A percentile compares a stretch with the other conserved stretches of the same genome.
Conservation (phyloP, 2,888 invertebrate genomes). For the Thereva unica region DNA sequence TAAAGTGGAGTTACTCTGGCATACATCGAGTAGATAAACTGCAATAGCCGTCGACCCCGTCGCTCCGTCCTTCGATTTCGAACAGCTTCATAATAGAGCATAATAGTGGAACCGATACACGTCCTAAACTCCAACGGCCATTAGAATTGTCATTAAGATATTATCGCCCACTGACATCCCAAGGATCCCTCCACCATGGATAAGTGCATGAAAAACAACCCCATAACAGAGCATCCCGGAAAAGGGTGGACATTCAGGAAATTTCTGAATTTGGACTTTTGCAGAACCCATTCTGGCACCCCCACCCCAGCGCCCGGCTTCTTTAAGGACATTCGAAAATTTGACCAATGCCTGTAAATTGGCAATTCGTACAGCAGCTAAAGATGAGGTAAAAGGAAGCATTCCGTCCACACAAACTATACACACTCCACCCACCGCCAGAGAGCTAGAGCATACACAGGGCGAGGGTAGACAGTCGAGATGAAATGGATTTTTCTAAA, state of each 20-base stretch:
- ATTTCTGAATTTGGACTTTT: slow-evolving; percentile 28
- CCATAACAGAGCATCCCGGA: slow-evolving; percentile 13
- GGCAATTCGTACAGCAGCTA: neutral
- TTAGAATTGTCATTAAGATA: slow-evolving; percentile 41
- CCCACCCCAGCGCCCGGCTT: neutral
- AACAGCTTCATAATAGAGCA: slow-evolving; percentile 31
- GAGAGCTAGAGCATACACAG: too few species aligned
- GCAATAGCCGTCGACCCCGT: slow-evolving; percentile 18
- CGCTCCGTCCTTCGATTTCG: slow-evolving; percentile 9
- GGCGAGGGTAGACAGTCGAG: slow-evolving; percentile 6
- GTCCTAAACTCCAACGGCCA: slow-evolving; percentile 38
- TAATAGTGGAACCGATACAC: slow-evolving; percentile 32
- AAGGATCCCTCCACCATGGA: slow-evolving; percentile 33
- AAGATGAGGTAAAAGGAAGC: neutral
- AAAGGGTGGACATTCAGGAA: slow-evolving; percentile 28
- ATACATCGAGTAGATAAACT: slow-evolving; percentile 15
- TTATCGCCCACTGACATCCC: slow-evolving; percentile 31
- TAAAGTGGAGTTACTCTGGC: neutral
- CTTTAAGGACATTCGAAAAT: slow-evolving; percentile 28
- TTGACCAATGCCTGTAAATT: slow-evolving; percentile 15
- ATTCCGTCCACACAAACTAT: slow-evolving; percentile 12
- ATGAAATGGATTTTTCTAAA: slow-evolving; percentile 32
- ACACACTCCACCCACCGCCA: too few species aligned
- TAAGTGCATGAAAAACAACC: slow-evolving; percentile 33
- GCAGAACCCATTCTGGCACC: slow-evolving; percentile 1